Base-by-base conservation (phyloP, 2,888 invertebrate genomes). In the Pycnomerus fuliginosus region DNA sequence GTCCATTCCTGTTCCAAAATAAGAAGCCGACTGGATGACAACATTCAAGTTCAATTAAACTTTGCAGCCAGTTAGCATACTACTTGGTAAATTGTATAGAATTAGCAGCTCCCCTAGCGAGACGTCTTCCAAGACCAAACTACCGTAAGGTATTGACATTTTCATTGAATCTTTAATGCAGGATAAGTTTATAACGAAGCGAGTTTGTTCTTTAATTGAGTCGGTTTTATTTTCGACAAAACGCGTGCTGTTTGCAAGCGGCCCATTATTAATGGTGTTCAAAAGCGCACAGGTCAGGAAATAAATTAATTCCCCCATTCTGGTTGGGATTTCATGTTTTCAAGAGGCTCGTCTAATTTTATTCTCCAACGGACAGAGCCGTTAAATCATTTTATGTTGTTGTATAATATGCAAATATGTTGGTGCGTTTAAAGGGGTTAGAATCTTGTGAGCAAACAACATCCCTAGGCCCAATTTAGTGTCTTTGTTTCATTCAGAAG, bases 241-340 rank as follows among this genome's bases (percentile, higher is more conserved):
- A n/a, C n/a, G n/a, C n/a, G n/a, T n/a, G n/a, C n/a, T n/a, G n/a
- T n/a, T n/a, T n/a, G n/a, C n/a, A n/a, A n/a, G n/a, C n/a, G n/a
- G 40, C 41, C 25, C 40, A 29, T 41, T 41, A 41, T 34, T 41
- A 41, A 41, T 41, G 41, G 34, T 25, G 32, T 14, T 13, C 33
- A 32, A 40, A 40, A 40, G 40, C 32, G 28, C 34, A 34, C 34
- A 33, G 32, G 41, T 34, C 34, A 34, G 53, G 48, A 41, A 43
- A 48, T 53, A 53, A 50, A 53, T 53, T 53, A 50, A 53, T 53
- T 48, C 41, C 39, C 43, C 42, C n/a, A n/a, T n/a, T n/a, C n/a
- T 48, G 40, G 42, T 44, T 34, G 41, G 44, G 50, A 50, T 50
- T 50, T 48, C 32, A 13, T 33, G 40, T 31, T 32, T 40, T 32